Evolutionary conservation across 1,140 invertebrate species (phyloP), one percentile per base, ranked within the genome.

Genomic region (Kradibia gibbosae): DNA sequence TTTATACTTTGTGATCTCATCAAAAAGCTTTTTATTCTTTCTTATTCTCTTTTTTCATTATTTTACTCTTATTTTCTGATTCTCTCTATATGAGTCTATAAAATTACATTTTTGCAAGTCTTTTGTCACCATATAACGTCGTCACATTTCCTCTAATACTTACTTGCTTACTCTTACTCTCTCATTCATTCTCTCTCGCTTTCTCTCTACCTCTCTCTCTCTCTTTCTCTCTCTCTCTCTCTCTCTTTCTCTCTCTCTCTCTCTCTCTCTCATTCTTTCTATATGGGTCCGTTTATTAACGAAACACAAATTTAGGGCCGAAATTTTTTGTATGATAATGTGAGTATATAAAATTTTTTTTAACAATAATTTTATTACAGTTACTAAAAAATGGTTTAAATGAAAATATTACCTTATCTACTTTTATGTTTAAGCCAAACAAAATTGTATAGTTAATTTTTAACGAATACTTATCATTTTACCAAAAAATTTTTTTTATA

Each of bases 231-330:
- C 50, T 42, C 1, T 22, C n/a, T 42, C 3, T 71, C 22, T 3
- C n/a, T 28, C 42, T 72, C 25, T 48, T 13, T 8, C 5, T n/a
- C 34, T 67, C 17, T 67, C 20, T 39, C 15, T 36, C 28, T 20
- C 7, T 65, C 11, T 28, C n/a, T 65, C 2, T 36, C 17, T 17
- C 20, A 7, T 25, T n/a, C 53, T 85, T 92, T 90, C 71, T 92
- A 62, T 62, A 22, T 39, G n/a, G n/a, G n/a, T n/a, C n/a, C n/a
- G n/a, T n/a, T n/a, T n/a, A n/a, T n/a, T n/a, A n/a, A n/a, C n/a
- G n/a, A n/a, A n/a, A n/a, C n/a, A n/a, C n/a, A n/a, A n/a, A n/a
- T n/a, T n/a, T n/a, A n/a, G n/a, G n/a, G n/a, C n/a, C n/a, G n/a
- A n/a, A n/a, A n/a, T n/a, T n/a, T n/a, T n/a, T n/a, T n/a, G n/a